phyloP scores from a whole-genome alignment of 1,140 invertebrate species.

The Himalopsyche phryganea region DNA sequence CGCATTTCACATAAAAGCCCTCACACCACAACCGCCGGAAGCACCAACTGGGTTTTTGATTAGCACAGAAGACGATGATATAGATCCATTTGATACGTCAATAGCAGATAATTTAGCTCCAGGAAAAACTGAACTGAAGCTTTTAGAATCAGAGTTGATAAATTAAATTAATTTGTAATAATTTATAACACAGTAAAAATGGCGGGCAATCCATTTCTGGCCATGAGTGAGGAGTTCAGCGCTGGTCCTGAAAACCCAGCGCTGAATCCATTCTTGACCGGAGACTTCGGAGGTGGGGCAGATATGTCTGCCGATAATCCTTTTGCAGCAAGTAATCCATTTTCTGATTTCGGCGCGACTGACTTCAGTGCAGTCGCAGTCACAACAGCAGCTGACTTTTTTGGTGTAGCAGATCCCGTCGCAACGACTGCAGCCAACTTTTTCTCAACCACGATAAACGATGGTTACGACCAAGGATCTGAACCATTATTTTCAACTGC shows the following conservation, averaged over 20 bases:
- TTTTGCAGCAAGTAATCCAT: slow-evolving; percentile 55
- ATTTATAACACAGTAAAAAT: slow-evolving; percentile 39
- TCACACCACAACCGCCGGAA: slow-evolving; percentile 58
- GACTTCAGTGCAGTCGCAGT: slow-evolving; percentile 51
- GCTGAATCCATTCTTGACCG: slow-evolving; percentile 72
- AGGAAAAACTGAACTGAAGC: slow-evolving; percentile 72
- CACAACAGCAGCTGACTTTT: slow-evolving; percentile 46
- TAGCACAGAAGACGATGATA: slow-evolving; percentile 46
- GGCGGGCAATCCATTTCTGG: slow-evolving; percentile 75
- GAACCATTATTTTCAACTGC: slow-evolving; percentile 30
- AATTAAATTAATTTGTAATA: slow-evolving; percentile 38
- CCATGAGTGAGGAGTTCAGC: slow-evolving; percentile 62
- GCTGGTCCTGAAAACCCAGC: slow-evolving; percentile 43
- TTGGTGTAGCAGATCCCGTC: slow-evolving; percentile 41
- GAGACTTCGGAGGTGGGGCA: slow-evolving; percentile 43
- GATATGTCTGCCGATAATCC: slow-evolving; percentile 58
- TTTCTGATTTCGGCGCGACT: slow-evolving; percentile 59
- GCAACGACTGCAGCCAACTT: slow-evolving; percentile 37
- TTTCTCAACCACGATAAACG: slow-evolving; percentile 36
- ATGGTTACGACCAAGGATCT: slow-evolving; percentile 18
- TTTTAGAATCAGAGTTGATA: slow-evolving; percentile 70
- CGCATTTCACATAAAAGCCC: slow-evolving; percentile 62
- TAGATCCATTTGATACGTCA: slow-evolving; percentile 79
- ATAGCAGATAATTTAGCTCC: slow-evolving; percentile 70
- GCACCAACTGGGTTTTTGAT: slow-evolving; percentile 33